Percentiles rank a stretch among this genome's conserved stretches.
Conservation (phyloP, 1,140 invertebrate genomes). For the Euglossa dilemma region DNA sequence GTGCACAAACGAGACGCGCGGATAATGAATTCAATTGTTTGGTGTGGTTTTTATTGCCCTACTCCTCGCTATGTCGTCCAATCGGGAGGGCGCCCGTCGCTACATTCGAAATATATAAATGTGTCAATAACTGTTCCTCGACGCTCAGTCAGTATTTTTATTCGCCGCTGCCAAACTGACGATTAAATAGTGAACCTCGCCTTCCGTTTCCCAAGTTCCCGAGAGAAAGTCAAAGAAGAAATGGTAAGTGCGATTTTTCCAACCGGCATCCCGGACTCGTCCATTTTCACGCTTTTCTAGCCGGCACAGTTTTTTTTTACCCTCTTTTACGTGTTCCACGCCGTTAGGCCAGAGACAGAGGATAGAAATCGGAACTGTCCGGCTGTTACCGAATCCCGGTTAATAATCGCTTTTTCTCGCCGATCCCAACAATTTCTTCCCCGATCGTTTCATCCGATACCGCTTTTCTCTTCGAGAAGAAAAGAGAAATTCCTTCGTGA, state of each 20-base stretch:
- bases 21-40: constrained; percentile 70
- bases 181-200: constrained; percentile 26
- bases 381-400: neutral
- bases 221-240: constrained; percentile 10
- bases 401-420: neutral
- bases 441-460: neutral
- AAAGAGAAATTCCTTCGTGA: neutral
- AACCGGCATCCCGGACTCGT: neutral
- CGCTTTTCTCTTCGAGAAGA: neutral
- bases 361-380: neutral
- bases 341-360: neutral
- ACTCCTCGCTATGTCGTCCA: constrained; percentile 59
- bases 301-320: neutral
- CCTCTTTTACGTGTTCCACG: neutral
- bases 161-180: constrained; percentile 55
- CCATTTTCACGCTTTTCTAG: neutral
- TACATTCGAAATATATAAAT: constrained; percentile 71
- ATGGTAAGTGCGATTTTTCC: constrained; percentile 32
- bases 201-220: constrained; percentile 5
- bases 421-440: neutral
- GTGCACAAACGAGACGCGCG: constrained; percentile 55
- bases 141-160: constrained; percentile 62
- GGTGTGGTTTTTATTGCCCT: constrained; percentile 62
- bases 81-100: constrained; percentile 61
- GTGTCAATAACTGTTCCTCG: constrained; percentile 65